Conservation (phyloP, 1,140 invertebrate genomes). For the Melanaphis sacchari region DNA sequence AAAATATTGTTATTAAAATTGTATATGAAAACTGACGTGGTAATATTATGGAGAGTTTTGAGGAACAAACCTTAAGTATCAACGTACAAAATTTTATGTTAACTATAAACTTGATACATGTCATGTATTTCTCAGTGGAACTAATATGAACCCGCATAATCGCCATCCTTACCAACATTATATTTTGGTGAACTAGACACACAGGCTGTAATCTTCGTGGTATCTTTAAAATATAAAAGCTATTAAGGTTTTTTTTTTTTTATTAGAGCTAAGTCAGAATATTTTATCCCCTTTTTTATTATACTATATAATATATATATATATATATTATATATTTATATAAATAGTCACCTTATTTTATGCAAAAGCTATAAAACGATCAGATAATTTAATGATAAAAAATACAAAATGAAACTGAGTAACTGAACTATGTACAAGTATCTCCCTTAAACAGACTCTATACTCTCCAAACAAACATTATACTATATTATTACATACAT, state of each 20-base stretch:
- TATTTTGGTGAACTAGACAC: neutral
- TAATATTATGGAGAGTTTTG: neutral
- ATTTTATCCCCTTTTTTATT: neutral
- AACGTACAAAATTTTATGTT: neutral
- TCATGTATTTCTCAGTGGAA: neutral
- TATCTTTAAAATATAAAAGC: neutral
- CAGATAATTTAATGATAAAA: neutral
- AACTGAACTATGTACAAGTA: neutral
- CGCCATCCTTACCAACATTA: neutral
- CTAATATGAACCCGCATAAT: neutral
- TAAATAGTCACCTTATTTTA: neutral
- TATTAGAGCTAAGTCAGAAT: neutral
- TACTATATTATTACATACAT: neutral
- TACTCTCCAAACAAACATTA: neutral
- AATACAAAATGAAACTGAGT: neutral
- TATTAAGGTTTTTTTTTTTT: neutral
- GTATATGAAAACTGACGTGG: neutral
- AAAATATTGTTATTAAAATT: neutral
- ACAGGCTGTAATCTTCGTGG: no score
- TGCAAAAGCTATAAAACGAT: neutral
- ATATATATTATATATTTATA: neutral
- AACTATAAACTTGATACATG: neutral
- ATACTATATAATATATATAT: neutral
- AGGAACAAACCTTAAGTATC: neutral
- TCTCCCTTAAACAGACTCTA: no score